Percentiles rank a stretch among this genome's conserved stretches.
Evolutionary conservation across 2,797 vertebrate species (phyloP).

Genomic region (Mormyrops attenuatus): DNA sequence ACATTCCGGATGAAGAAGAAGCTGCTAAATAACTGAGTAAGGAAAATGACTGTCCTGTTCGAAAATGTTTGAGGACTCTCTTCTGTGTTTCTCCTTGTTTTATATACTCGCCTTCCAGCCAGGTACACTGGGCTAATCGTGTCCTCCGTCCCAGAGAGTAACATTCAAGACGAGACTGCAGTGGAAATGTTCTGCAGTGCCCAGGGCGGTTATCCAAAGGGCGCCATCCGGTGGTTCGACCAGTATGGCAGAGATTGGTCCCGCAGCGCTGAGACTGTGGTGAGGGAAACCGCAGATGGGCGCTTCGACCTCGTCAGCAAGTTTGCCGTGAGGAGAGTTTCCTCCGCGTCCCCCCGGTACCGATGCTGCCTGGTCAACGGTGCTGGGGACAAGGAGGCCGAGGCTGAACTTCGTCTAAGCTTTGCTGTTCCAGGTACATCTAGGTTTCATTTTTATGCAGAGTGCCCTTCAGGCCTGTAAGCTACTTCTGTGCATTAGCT

Average conservation of each 20-base stretch:
- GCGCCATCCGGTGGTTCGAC: constrained; percentile 16
- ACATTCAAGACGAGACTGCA: background rate
- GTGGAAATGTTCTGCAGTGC: constrained; percentile 20
- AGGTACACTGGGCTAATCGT: background rate
- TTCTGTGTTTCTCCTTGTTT: background rate
- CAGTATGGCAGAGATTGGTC: constrained; percentile 20
- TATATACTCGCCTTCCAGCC: background rate
- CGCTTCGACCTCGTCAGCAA: constrained; percentile 12
- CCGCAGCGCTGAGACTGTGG: background rate
- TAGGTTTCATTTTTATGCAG: background rate
- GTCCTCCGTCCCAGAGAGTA: background rate
- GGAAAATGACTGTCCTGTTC: too few relatives aligned
- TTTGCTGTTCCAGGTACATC: constrained; percentile 7
- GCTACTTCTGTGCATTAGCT: background rate
- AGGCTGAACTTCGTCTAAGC: background rate
- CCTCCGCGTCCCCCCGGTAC: background rate
- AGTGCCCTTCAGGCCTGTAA: background rate
- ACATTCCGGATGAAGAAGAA: background rate
- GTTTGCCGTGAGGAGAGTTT: background rate
- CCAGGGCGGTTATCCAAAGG: constrained; percentile 2
- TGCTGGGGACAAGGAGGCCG: background rate
- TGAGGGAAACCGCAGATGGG: background rate
- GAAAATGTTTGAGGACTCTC: background rate
- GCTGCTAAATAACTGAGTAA: background rate
- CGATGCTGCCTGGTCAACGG: background rate